Evolutionary conservation across 2,888 invertebrate genomes (phyloP).

Genomic region (Tiphia femorata): DNA sequence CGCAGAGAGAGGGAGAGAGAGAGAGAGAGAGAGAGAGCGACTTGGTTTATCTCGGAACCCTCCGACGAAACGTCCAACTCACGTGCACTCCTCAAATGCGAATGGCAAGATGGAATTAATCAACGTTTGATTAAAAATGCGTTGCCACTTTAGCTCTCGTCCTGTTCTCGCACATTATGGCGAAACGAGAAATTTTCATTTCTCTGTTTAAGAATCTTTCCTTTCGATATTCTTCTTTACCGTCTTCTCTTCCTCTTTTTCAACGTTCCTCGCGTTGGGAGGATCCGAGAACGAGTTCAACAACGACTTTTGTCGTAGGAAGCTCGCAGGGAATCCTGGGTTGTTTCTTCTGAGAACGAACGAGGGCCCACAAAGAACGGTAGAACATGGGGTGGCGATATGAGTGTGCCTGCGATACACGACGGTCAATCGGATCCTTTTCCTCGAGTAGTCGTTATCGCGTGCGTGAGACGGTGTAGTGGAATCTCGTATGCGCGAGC

Average conservation of each 20-base stretch:
- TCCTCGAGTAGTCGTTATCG: neutral
- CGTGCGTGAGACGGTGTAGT: neutral
- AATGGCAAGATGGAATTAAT: too few relatives aligned
- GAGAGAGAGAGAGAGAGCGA: neutral
- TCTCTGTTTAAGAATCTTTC: too few relatives aligned
- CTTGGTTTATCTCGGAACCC: neutral
- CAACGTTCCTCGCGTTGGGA: neutral
- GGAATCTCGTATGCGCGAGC: slow-evolving; percentile 24
- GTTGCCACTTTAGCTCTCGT: too few relatives aligned
- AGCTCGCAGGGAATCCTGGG: too few relatives aligned
- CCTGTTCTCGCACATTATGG: too few relatives aligned
- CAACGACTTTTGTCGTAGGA: too few relatives aligned
- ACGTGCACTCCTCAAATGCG: too few relatives aligned
- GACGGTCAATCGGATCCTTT: slow-evolving; percentile 3
- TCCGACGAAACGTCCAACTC: too few relatives aligned
- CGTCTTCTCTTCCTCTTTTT: neutral
- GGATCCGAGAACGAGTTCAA: too few relatives aligned
- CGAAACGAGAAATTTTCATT: too few relatives aligned
- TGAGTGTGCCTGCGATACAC: neutral
- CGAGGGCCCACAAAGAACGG: neutral
- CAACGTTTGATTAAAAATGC: too few relatives aligned
- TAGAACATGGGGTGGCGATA: slow-evolving; percentile 2
- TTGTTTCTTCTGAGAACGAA: too few relatives aligned
- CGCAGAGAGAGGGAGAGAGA: neutral
- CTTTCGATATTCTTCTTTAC: neutral